Base-by-base conservation (phyloP, 2,888 invertebrate species). In the Parapristionchus giblindavisi region DNA sequence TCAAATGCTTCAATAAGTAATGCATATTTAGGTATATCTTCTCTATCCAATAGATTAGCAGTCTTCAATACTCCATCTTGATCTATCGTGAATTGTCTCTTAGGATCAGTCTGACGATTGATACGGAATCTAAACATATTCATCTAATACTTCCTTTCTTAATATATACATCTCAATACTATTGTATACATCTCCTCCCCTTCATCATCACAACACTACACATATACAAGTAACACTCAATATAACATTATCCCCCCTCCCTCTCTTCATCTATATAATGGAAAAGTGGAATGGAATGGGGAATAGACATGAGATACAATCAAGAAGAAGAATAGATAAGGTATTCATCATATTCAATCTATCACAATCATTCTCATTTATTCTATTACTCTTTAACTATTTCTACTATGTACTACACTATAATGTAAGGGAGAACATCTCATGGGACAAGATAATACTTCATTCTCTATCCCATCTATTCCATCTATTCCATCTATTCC, bases 1-100 rank as follows among this genome's bases (percentile, higher is more conserved):
- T 96, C 96, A 86, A 95, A 95, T 3, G 96, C 96, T 85, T 96
- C 91, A 81, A 96, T 95, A 90, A 96, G 96, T 5, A 96, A 94
- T 91, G 95, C 95, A 91, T 97, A 96, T 66, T 95, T 91, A 0
- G 95, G 95, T 14, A 95, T 95, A 84, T 96, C 95, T 90, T 97
- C 97, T 72, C 96, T 92, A 89, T 97, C 97, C 76, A 97, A 90
- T 14, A 93, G 92, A 75, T 96, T 91, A 88, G 96, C 96, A 88
- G 96, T 96, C 80, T 94, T 94, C 0, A 97, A 95, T 0, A 95
- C 94, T 34, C 96, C 96, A 89, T 94, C 94, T 89, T 94, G 94
- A 89, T 94, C 95, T 81, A 96, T 96, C 66, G 93, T 93, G 89
- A 96, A 96, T 89, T 96, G 96, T 61, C 96, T 91, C 88, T 95